Percentiles rank a stretch among this genome's conserved stretches.
phyloP scores from a whole-genome alignment of 2,797 vertebrate genomes.

The Tympanoctomys barrerae region DNA sequence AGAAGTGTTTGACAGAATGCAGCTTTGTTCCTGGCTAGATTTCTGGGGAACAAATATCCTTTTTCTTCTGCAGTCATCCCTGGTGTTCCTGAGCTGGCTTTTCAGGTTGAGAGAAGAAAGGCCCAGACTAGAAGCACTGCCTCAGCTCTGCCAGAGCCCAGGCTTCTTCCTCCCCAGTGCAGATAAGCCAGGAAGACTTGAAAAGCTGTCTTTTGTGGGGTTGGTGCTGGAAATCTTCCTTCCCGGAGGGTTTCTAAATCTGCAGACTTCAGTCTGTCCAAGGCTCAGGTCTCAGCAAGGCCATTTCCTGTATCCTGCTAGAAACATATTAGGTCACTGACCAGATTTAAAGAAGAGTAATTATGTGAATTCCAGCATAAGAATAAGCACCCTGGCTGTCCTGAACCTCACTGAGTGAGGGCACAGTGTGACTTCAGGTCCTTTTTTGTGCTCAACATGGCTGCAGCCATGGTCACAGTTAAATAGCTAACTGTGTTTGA shows the following conservation, averaged over 20 bases:
- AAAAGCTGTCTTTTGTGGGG: conserved; percentile 42
- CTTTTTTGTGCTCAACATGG: conserved; percentile 84
- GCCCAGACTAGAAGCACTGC: background rate
- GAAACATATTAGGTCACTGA: conserved; percentile 82
- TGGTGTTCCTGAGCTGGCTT: conserved; percentile 21
- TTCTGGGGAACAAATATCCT: conserved; percentile 37
- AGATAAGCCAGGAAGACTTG: background rate
- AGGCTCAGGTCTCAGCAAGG: conserved; percentile 71
- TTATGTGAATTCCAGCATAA: conserved; percentile 82
- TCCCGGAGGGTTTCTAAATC: conserved; percentile 11
- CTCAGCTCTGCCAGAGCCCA: conserved; percentile 52
- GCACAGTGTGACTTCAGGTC: conserved; percentile 70
- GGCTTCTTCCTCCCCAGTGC: background rate
- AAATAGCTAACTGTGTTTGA: conserved; percentile 88
- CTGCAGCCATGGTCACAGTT: conserved; percentile 89
- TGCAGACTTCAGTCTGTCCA: conserved; percentile 20
- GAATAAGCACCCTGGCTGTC: conserved; percentile 70
- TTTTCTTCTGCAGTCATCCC: conserved; percentile 61
- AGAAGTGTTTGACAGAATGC: conserved; percentile 26
- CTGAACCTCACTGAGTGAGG: conserved; percentile 60
- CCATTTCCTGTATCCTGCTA: conserved; percentile 68
- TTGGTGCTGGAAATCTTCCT: conserved; percentile 35
- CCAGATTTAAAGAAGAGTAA: conserved; percentile 82
- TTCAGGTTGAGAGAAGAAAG: background rate
- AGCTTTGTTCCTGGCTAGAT: conserved; percentile 57